Percentiles rank a stretch among this genome's conserved stretches.
phyloP scores from a whole-genome alignment of 2,797 vertebrate genomes.

The Brotula barbata region DNA sequence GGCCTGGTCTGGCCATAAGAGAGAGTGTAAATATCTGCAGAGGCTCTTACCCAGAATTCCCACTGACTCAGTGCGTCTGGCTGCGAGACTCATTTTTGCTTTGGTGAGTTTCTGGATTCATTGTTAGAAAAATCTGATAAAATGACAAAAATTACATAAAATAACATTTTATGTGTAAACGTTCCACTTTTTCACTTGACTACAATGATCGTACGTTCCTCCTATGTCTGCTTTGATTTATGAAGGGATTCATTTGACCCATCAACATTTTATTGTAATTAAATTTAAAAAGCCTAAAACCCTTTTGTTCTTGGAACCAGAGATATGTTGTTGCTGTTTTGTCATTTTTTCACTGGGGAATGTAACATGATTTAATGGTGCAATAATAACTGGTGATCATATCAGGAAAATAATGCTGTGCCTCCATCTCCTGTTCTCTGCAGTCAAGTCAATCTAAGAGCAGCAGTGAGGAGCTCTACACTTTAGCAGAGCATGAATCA shows the following conservation, averaged over 20 bases:
- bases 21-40: conserved; percentile 88
- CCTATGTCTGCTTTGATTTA: no score
- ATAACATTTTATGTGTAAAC: no score
- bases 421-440: conserved; percentile 1
- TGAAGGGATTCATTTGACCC: no score
- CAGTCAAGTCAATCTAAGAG: conserved; percentile 80
- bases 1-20: conserved; percentile 89
- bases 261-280: neutral
- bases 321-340: no score
- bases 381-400: neutral
- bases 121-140: neutral
- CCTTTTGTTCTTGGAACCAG: neutral
- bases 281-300: neutral
- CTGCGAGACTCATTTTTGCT: conserved; percentile 86
- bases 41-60: conserved; percentile 83
- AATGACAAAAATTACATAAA: no score
- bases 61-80: conserved; percentile 90
- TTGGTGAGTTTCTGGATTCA: conserved; percentile 78
- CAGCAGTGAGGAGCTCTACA: conserved; percentile 83
- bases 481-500: conserved; percentile 87
- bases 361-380: neutral
- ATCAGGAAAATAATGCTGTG: neutral
- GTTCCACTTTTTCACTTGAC: no score
- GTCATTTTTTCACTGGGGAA: no score
- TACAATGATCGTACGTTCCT: no score